These are phyloP conservation scores for Chrysopa pallens DNA, from an alignment of 1,140 invertebrate species.

Conservation along the genomic window DNA sequence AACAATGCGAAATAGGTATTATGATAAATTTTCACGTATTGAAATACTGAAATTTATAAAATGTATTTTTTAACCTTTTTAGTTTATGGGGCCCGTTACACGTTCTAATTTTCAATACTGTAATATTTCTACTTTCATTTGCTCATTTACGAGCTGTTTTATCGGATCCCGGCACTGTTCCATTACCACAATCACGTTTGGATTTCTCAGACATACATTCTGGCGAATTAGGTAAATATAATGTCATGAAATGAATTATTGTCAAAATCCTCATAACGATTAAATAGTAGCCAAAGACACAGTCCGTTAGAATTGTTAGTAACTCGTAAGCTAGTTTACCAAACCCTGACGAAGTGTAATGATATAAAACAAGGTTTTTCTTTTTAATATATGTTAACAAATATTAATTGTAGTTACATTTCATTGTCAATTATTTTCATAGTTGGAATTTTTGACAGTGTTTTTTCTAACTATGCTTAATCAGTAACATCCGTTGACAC, in stretches of 20 bases:
- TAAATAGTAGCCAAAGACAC: too few relatives aligned
- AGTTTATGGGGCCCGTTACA: slow-evolving; percentile 77
- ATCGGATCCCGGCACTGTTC: slow-evolving; percentile 77
- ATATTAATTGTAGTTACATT: too few relatives aligned
- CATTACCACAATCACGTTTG: slow-evolving; percentile 56
- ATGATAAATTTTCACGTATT: slow-evolving; percentile 1
- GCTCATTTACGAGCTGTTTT: slow-evolving; percentile 71
- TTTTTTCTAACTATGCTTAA: too few relatives aligned
- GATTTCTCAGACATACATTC: slow-evolving; percentile 76
- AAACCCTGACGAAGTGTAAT: too few relatives aligned
- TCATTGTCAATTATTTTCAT: too few relatives aligned
- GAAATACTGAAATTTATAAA: slow-evolving; percentile 4
- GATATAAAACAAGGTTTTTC: too few relatives aligned
- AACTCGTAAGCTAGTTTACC: too few relatives aligned
- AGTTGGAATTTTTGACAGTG: too few relatives aligned
- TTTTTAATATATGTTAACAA: too few relatives aligned
- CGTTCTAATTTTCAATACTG: slow-evolving; percentile 62
- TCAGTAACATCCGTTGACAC: too few relatives aligned
- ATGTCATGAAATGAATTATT: not conserved
- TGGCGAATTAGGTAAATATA: not conserved
- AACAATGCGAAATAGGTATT: slow-evolving; percentile 62
- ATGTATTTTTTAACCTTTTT: slow-evolving; percentile 21
- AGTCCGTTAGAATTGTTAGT: too few relatives aligned
- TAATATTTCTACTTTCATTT: slow-evolving; percentile 57
- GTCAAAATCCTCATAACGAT: too few relatives aligned